Percentiles rank a stretch among this genome's conserved stretches.
phyloP scores from a whole-genome alignment of 2,888 invertebrate species.

The Cosmia trapezina region DNA sequence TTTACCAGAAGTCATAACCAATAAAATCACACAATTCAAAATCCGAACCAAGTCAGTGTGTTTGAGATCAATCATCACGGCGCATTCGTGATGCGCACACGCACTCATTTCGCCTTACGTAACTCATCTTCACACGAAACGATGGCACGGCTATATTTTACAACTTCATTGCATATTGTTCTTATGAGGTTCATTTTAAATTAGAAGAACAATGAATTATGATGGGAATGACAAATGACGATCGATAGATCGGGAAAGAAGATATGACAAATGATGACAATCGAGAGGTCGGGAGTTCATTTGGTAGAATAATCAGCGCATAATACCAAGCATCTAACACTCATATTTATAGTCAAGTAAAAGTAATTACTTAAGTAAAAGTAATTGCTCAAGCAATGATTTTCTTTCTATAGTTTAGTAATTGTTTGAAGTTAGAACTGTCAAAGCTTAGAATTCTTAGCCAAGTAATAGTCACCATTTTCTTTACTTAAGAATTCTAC shows the following conservation, averaged over 20 bases:
- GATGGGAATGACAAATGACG: conserved; percentile 9
- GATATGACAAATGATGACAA: conserved; percentile 4
- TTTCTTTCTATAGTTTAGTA: too few species aligned
- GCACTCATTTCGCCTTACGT: conserved; percentile 44
- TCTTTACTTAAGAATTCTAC: too few species aligned
- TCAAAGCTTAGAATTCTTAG: too few species aligned
- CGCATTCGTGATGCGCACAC: conserved; percentile 44
- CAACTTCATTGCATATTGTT: conserved; percentile 60
- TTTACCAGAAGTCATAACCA: not conserved
- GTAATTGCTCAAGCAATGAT: too few species aligned
- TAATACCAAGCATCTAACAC: not conserved
- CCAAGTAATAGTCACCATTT: too few species aligned
- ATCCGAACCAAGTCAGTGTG: conserved; percentile 42
- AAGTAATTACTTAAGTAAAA: too few species aligned
- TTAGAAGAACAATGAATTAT: conserved; percentile 4
- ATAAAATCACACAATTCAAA: conserved; percentile 27
- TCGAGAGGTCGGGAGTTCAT: not conserved
- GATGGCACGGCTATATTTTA: conserved; percentile 38
- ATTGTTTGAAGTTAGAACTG: too few species aligned
- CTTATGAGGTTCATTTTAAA: conserved; percentile 19
- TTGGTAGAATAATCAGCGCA: not conserved
- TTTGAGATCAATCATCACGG: conserved; percentile 53
- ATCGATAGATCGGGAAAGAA: not conserved
- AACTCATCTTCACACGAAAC: conserved; percentile 62
- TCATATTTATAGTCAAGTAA: too few species aligned